Conservation (phyloP, 2,888 invertebrate genomes). For the Sinohyriopsis cumingii region DNA sequence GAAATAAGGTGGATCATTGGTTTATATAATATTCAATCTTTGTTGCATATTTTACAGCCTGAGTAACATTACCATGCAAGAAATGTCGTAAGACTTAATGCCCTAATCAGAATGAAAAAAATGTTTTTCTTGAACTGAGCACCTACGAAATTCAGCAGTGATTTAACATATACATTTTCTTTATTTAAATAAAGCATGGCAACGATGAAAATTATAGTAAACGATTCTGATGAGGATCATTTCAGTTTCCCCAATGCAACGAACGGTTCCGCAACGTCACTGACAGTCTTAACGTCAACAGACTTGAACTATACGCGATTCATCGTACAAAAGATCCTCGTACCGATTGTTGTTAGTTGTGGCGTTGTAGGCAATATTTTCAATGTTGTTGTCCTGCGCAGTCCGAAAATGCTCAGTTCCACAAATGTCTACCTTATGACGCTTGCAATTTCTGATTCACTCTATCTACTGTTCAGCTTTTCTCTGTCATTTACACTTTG, state of each 20-base stretch:
- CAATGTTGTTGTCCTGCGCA: conserved; percentile 66
- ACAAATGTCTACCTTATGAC: conserved; percentile 79
- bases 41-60: too few species aligned
- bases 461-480: conserved; percentile 80
- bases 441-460: conserved; percentile 81
- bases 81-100: too few species aligned
- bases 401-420: conserved; percentile 67
- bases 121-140: too few species aligned
- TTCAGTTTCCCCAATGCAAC: not conserved
- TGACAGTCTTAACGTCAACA: conserved; percentile 13
- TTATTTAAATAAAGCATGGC: too few species aligned
- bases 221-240: not conserved
- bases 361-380: conserved; percentile 67
- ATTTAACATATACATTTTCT: too few species aligned
- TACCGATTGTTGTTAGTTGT: conserved; percentile 59
- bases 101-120: too few species aligned
- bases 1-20: too few species aligned
- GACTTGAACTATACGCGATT: conserved; percentile 45
- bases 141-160: too few species aligned
- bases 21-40: too few species aligned
- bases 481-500: conserved; percentile 77
- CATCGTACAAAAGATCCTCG: conserved; percentile 57
- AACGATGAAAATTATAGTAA: too few species aligned
- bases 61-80: too few species aligned
- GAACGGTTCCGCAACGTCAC: conserved; percentile 1